Conservation (phyloP, 2,113 vertebrate genomes). For the Seriola dumerili region DNA sequence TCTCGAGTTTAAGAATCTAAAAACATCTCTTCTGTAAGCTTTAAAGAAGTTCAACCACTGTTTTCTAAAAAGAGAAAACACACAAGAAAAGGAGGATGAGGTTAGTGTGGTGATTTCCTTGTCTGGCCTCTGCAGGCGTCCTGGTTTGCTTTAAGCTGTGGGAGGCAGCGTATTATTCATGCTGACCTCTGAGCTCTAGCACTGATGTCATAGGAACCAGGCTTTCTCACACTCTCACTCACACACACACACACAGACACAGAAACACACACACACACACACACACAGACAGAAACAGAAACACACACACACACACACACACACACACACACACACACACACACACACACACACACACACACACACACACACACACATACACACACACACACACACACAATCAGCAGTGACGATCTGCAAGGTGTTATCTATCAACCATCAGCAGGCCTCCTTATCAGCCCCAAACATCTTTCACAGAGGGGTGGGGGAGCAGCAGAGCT, state of each 20-base stretch:
- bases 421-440: constrained; percentile 82
- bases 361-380: constrained; percentile 37
- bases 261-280: constrained; percentile 35
- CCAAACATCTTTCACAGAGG: constrained; percentile 76
- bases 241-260: constrained; percentile 28
- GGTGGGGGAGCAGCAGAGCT: constrained; percentile 53
- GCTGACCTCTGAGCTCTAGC: constrained; percentile 74
- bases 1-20: neutral
- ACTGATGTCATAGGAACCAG: constrained; percentile 75
- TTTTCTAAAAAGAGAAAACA: neutral
- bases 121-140: constrained; percentile 65
- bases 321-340: no score
- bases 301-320: neutral
- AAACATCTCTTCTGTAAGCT: constrained; percentile 8
- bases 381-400: constrained; percentile 29
- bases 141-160: constrained; percentile 65
- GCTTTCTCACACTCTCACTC: constrained; percentile 13
- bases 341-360: neutral
- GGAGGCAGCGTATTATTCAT: constrained; percentile 77
- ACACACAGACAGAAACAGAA: neutral
- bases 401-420: constrained; percentile 77
- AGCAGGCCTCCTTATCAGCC: constrained; percentile 82
- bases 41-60: neutral
- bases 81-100: constrained; percentile 38
- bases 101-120: constrained; percentile 64